A percentile compares a stretch with the other conserved stretches of the same genome.
Conservation (phyloP, 2,888 invertebrate genomes). For the Nemapogon koenigi region DNA sequence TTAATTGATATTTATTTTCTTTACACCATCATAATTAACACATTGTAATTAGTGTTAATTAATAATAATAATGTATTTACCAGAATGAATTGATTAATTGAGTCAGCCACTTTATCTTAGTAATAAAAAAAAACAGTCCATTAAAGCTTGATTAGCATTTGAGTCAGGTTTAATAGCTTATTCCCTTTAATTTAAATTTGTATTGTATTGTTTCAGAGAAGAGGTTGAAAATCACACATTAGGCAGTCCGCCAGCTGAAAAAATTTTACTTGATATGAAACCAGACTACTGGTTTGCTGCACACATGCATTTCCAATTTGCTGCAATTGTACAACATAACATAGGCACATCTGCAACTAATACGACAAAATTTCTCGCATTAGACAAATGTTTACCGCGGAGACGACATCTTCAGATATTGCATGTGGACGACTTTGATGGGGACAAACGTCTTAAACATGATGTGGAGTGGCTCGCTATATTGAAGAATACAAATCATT, state of each 20-base stretch:
- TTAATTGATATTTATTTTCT: not conserved
- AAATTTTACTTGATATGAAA: slow-evolving; percentile 78
- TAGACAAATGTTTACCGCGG: slow-evolving; percentile 96
- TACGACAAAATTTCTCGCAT: slow-evolving; percentile 83
- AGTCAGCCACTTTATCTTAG: too few relatives aligned
- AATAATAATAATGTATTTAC: too few relatives aligned
- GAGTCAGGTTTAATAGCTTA: not conserved
- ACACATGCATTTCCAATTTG: slow-evolving; percentile 96
- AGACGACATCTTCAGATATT: slow-evolving; percentile 88
- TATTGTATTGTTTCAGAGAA: slow-evolving; percentile 55
- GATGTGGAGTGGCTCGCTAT: slow-evolving; percentile 96
- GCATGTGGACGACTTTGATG: slow-evolving; percentile 65
- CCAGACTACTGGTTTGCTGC: slow-evolving; percentile 97
- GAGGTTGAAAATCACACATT: slow-evolving; percentile 83
- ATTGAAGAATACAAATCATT: slow-evolving; percentile 86
- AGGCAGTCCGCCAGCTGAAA: slow-evolving; percentile 88
- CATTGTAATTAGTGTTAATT: not conserved
- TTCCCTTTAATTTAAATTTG: not conserved
- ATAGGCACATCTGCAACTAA: slow-evolving; percentile 33
- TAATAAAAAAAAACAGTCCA: too few relatives aligned
- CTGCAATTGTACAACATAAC: slow-evolving; percentile 82
- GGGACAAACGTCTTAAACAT: slow-evolving; percentile 68
- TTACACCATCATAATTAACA: not conserved
- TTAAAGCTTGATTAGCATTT: not conserved
- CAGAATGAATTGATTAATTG: too few relatives aligned